These are phyloP conservation scores for Pseudococcus longispinus DNA, from an alignment of 2,888 invertebrate species.

Conservation along the genomic window DNA sequence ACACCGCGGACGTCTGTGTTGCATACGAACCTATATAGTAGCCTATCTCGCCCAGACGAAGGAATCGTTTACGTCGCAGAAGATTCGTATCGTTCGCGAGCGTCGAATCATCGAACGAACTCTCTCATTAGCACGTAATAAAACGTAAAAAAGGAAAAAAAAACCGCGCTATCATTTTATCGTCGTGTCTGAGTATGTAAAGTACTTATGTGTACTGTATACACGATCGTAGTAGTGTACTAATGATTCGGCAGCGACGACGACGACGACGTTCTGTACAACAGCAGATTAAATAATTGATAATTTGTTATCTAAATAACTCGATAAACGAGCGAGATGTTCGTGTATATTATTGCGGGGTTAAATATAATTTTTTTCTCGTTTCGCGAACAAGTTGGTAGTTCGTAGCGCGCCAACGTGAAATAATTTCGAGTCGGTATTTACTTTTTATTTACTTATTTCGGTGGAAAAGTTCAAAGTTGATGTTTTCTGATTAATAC, in stretches of 20 bases:
- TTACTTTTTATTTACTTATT: not conserved
- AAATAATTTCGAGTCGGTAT: not conserved
- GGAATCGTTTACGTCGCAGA: not conserved
- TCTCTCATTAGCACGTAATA: slow-evolving; percentile 16
- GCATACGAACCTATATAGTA: not conserved
- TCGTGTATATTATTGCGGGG: slow-evolving; percentile 38
- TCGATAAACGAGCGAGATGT: slow-evolving; percentile 46
- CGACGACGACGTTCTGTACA: slow-evolving; percentile 19
- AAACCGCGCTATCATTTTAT: slow-evolving; percentile 29
- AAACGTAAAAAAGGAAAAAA: not conserved
- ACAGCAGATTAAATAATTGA: slow-evolving; percentile 53
- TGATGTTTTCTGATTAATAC: not conserved
- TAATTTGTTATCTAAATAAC: slow-evolving; percentile 43
- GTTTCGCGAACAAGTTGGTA: slow-evolving; percentile 18
- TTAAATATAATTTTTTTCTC: slow-evolving; percentile 46
- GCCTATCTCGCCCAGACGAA: not conserved
- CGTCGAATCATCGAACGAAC: slow-evolving; percentile 27
- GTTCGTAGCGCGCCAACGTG: not conserved
- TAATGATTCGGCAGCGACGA: slow-evolving; percentile 32
- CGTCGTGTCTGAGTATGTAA: slow-evolving; percentile 43
- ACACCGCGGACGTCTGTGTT: too few species aligned
- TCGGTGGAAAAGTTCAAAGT: not conserved
- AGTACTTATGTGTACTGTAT: not conserved
- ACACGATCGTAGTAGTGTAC: not conserved
- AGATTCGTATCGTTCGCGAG: not conserved